Evolutionary conservation across 1,140 invertebrate genomes (phyloP).

Genomic region (Pentalonia nigronervosa): DNA sequence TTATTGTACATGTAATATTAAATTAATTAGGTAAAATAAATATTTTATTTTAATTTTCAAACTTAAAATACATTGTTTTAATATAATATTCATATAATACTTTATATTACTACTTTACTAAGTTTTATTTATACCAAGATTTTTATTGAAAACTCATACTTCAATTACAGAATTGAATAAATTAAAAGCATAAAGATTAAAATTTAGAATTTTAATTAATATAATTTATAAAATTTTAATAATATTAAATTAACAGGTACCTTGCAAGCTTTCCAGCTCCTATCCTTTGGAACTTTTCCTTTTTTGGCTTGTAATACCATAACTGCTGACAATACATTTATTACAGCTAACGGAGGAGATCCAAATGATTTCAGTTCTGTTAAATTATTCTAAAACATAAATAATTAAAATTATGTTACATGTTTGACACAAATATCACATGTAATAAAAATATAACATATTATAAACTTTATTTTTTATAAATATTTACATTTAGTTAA

Average conservation of each 20-base stretch:
- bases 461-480: background rate
- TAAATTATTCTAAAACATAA: slow-evolving; percentile 73
- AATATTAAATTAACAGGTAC: slow-evolving; percentile 61
- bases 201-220: background rate
- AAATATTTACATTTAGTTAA: background rate
- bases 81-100: background rate
- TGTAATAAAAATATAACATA: background rate
- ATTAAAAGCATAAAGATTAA: background rate
- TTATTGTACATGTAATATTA: background rate
- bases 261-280: slow-evolving; percentile 92
- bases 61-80: background rate
- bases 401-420: background rate
- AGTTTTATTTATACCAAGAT: background rate
- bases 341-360: slow-evolving; percentile 80
- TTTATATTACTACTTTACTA: too few relatives aligned
- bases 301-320: slow-evolving; percentile 81
- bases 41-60: background rate
- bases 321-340: slow-evolving; percentile 86
- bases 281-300: slow-evolving; percentile 90
- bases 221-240: background rate
- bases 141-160: background rate
- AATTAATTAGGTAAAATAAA: background rate
- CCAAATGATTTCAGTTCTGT: slow-evolving; percentile 96
- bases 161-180: background rate
- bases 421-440: background rate